These are phyloP conservation scores for Micropoecilia bifurca DNA, from an alignment of 2,797 vertebrate genomes.

Conservation along the genomic window DNA sequence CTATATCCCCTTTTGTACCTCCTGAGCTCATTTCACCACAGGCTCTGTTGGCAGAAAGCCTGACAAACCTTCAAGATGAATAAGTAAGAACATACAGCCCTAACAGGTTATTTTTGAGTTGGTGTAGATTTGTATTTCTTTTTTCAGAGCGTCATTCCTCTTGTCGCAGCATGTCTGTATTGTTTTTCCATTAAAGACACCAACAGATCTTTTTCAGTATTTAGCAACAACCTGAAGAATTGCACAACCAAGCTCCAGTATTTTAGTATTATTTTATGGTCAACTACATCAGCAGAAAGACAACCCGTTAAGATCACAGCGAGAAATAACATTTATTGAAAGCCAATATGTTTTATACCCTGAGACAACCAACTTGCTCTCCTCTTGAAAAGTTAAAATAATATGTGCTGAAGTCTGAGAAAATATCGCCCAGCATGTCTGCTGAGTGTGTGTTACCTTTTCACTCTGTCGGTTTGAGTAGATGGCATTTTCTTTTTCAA, in stretches of 20 bases:
- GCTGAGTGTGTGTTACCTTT: conserved; percentile 29
- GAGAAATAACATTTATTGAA: conserved; percentile 53
- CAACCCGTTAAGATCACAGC: conserved; percentile 25
- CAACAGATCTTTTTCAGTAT: conserved; percentile 29
- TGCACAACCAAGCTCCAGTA: conserved; percentile 7
- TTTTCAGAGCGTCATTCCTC: conserved; percentile 29
- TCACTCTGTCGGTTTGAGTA: conserved; percentile 40
- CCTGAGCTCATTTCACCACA: conserved; percentile 31
- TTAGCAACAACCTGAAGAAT: conserved; percentile 54
- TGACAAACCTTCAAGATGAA: conserved; percentile 39
- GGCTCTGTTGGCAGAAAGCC: conserved; percentile 32
- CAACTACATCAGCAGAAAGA: conserved; percentile 43
- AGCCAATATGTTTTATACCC: conserved; percentile 43
- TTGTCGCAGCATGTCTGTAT: conserved; percentile 48
- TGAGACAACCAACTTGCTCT: conserved; percentile 10
- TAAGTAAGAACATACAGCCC: conserved; percentile 47
- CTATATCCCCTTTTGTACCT: conserved; percentile 38
- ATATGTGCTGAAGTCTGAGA: not conserved
- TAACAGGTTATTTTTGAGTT: conserved; percentile 73
- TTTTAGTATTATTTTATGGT: not conserved
- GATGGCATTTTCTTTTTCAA: conserved; percentile 25
- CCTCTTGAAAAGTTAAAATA: conserved; percentile 29
- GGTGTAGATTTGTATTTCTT: conserved; percentile 3
- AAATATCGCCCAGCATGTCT: conserved; percentile 38
- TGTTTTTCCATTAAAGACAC: conserved; percentile 57